Evolutionary conservation across 2,888 invertebrate genomes (phyloP).

Genomic region (Operophtera brumata): DNA sequence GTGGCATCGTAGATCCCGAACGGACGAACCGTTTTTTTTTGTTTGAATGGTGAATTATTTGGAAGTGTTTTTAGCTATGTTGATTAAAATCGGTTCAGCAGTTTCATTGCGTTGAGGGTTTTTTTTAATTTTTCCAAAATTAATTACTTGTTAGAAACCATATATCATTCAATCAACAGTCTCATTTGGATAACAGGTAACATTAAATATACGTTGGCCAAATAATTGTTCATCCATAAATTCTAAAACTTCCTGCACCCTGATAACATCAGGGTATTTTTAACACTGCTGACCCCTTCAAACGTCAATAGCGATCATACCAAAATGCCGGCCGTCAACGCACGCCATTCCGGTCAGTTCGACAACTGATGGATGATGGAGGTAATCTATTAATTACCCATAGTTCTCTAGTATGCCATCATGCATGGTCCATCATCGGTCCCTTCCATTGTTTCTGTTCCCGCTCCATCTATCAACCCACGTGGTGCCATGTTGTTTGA

Average conservation of each 20-base stretch:
- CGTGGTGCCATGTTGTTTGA: constrained; percentile 70
- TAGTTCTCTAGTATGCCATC: constrained; percentile 49
- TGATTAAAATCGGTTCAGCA: too few species aligned
- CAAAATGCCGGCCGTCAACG: constrained; percentile 25
- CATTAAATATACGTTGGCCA: background rate
- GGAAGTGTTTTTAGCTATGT: too few species aligned
- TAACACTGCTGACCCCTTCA: constrained; percentile 22
- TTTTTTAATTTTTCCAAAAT: too few species aligned
- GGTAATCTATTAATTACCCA: constrained; percentile 74
- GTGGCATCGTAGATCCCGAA: too few species aligned
- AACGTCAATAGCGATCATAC: constrained; percentile 32
- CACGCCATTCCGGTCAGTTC: constrained; percentile 35
- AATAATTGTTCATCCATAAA: background rate
- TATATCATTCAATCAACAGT: too few species aligned
- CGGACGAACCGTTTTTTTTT: too few species aligned
- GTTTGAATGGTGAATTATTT: too few species aligned
- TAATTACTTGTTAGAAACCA: too few species aligned
- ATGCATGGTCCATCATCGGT: constrained; percentile 41
- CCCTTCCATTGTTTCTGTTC: constrained; percentile 69
- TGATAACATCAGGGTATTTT: constrained; percentile 14
- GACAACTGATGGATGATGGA: constrained; percentile 63
- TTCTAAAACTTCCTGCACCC: background rate
- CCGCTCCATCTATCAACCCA: constrained; percentile 69
- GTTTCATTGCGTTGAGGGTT: too few species aligned
- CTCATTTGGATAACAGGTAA: background rate